phyloP scores from a whole-genome alignment of 2,888 invertebrate species.

The Orthosia cruda region DNA sequence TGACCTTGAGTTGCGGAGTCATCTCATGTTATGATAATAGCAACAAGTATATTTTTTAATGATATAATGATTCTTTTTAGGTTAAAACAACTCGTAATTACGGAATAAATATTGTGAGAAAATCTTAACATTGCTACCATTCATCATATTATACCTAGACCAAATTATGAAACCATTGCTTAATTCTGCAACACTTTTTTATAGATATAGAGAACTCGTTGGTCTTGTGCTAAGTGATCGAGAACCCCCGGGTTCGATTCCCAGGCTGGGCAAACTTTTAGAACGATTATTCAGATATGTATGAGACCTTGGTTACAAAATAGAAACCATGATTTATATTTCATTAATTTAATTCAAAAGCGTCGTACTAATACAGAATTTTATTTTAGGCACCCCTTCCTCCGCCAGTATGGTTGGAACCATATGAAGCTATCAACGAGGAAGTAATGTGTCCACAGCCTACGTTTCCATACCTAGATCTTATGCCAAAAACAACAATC shows the following conservation, averaged over 20 bases:
- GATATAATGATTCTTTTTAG: neutral
- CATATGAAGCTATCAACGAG: constrained; percentile 48
- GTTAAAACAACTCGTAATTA: neutral
- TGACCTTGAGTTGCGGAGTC: neutral
- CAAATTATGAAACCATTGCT: neutral
- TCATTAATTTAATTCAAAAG: neutral
- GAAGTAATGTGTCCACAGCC: constrained; percentile 52
- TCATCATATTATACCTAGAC: neutral
- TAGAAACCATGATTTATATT: neutral
- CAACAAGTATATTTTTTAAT: too few relatives aligned
- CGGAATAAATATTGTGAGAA: neutral
- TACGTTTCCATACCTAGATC: neutral
- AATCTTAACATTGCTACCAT: neutral
- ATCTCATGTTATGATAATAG: neutral
- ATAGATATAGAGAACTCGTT: neutral
- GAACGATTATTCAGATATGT: too few relatives aligned
- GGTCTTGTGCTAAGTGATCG: too few relatives aligned
- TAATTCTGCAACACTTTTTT: neutral
- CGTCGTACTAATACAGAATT: neutral
- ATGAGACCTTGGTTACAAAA: neutral
- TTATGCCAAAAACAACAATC: neutral
- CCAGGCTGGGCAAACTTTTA: too few relatives aligned
- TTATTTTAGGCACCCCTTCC: constrained; percentile 62
- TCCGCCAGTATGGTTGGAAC: constrained; percentile 53
- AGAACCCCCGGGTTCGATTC: too few relatives aligned